Evolutionary conservation across 2,888 invertebrate species (phyloP), one percentile per base, ranked within the genome.

Genomic region (Ectemnius cavifrons): DNA sequence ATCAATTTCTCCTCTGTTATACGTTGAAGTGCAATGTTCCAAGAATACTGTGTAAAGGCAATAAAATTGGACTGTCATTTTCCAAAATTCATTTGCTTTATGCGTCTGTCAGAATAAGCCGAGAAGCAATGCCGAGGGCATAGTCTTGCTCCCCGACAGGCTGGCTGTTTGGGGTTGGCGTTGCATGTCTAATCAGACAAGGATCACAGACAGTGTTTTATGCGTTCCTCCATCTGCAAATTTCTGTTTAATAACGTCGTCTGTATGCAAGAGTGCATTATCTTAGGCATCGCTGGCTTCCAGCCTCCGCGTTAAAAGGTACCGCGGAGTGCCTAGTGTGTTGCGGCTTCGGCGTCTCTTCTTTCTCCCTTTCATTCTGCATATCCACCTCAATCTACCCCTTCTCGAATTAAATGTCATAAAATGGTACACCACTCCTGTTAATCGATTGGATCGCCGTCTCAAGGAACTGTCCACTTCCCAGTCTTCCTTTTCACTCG

Each of bases 121-220:
- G 57, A 4, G 37, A 8, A 37, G 37, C 37, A 11, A 8, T 63
- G 28, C 27, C 62, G 46, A 45, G 63, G 52, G 65, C 62, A 60
- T 64, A 79, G 61, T 14, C 52, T 11, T 16, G 4, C 0, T 4
- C 14, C 52, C 52, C 52, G 52, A 14, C 52, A 4, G 5, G 52
- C 16, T 13, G n/a, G 64, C 49, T 46, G 45, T 63, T 60, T 58
- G 45, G 18, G 47, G 71, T 49, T 20, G 46, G 56, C 75, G 73
- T 80, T 71, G 81, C 80, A 78, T 81, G 81, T 63, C 67, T 78
- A 74, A 81, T 81, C 80, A 76, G 80, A 81, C 79, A 81, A 81
- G 67, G 70, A 72, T 46, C 67, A 67, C 58, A 67, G 79, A 77
- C 79, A 77, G 76, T 81, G 77, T 69, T 81, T 81, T 81, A 81